phyloP scores from a whole-genome alignment of 2,888 invertebrate species.

The Argyresthia goedartella region DNA sequence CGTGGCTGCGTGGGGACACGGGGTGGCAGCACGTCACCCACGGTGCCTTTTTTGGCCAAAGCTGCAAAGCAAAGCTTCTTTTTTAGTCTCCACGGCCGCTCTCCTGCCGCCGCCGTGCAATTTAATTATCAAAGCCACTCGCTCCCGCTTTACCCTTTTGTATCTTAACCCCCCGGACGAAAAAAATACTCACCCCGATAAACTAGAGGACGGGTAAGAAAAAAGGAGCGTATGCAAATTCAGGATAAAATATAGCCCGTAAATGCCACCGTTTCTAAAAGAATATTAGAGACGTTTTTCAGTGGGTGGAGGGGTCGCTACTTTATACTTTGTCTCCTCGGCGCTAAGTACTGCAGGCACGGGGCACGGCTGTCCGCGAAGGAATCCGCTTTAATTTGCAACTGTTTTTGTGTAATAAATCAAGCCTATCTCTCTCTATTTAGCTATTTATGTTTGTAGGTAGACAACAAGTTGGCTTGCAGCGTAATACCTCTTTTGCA shows the following conservation, averaged over 20 bases:
- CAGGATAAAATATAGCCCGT: conserved; percentile 74
- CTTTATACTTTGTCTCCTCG: conserved; percentile 69
- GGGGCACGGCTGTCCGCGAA: conserved; percentile 55
- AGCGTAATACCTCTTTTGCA: too few species aligned
- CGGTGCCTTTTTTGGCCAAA: background rate
- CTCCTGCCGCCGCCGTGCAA: conserved; percentile 38
- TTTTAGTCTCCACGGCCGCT: conserved; percentile 17
- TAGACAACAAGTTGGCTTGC: conserved; percentile 1
- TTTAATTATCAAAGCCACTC: conserved; percentile 61
- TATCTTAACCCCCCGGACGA: conserved; percentile 68
- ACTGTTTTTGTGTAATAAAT: conserved; percentile 61
- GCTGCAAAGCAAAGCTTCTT: background rate
- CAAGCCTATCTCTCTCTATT: conserved; percentile 19
- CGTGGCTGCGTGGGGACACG: background rate
- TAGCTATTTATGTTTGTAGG: conserved; percentile 1
- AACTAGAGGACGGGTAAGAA: conserved; percentile 70
- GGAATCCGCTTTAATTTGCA: conserved; percentile 62
- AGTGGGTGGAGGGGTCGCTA: conserved; percentile 67
- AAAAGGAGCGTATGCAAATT: conserved; percentile 73
- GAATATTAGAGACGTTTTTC: conserved; percentile 74
- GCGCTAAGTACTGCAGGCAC: conserved; percentile 60
- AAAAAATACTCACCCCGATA: conserved; percentile 68
- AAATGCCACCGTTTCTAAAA: conserved; percentile 74
- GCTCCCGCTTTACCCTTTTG: conserved; percentile 70
- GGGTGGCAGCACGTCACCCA: too few species aligned